These are phyloP conservation scores for Spea hammondii DNA, from an alignment of 2,797 vertebrate species.

Conservation along the genomic window DNA sequence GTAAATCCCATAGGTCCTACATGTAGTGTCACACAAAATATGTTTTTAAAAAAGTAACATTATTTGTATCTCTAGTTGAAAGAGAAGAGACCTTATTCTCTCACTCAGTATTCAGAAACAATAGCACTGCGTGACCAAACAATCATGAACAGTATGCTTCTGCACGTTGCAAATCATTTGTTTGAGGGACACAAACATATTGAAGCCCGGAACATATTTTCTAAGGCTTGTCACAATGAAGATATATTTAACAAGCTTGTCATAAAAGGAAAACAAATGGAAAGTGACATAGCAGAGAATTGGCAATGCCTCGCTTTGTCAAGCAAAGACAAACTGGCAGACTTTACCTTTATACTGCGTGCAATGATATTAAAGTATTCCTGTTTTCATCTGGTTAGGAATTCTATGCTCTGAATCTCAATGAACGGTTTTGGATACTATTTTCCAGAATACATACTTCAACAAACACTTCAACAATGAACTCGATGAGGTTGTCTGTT, in stretches of 20 bases:
- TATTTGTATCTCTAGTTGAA: background rate
- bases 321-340: constrained; percentile 23
- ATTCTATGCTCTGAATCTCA: constrained; percentile 7
- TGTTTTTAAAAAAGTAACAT: background rate
- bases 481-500: constrained; percentile 2
- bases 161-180: constrained; percentile 15
- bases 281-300: constrained; percentile 31
- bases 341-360: constrained; percentile 15
- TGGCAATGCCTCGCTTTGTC: constrained; percentile 20
- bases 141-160: constrained; percentile 7
- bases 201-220: constrained; percentile 31
- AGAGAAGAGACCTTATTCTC: background rate
- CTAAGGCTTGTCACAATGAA: constrained; percentile 17
- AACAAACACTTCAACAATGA: constrained; percentile 10
- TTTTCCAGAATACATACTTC: background rate
- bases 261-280: constrained; percentile 41
- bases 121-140: constrained; percentile 17
- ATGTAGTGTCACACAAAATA: constrained; percentile 6
- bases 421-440: background rate
- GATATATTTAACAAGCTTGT: constrained; percentile 40
- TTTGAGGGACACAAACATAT: constrained; percentile 22
- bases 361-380: constrained; percentile 6
- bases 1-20: no score
- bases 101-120: constrained; percentile 7
- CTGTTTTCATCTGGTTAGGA: constrained; percentile 13